These are phyloP conservation scores for Erebia epiphron DNA, from an alignment of 2,888 invertebrate species.

Conservation along the genomic window DNA sequence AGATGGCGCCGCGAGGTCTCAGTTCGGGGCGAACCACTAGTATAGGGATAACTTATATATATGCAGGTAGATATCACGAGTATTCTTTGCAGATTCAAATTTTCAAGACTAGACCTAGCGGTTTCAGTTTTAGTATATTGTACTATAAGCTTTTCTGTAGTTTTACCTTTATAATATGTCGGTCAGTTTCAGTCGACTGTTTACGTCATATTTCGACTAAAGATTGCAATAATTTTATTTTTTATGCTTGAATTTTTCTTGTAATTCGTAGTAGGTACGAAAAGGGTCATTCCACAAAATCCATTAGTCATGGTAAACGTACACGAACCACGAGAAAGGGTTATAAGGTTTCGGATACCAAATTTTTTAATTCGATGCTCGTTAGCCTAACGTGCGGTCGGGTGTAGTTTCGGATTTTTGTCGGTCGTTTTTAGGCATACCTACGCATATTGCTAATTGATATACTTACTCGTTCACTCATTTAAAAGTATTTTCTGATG, in stretches of 20 bases:
- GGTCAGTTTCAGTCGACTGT: too few species aligned
- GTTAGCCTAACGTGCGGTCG: slow-evolving; percentile 50
- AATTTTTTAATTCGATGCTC: slow-evolving; percentile 64
- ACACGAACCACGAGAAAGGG: slow-evolving; percentile 46
- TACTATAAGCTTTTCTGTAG: too few species aligned
- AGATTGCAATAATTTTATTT: neutral
- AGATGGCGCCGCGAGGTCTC: too few species aligned
- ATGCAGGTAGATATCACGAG: too few species aligned
- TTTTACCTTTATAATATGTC: too few species aligned
- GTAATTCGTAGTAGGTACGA: neutral
- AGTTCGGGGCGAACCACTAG: too few species aligned
- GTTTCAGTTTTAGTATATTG: too few species aligned
- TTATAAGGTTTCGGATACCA: slow-evolving; percentile 56
- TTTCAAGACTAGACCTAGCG: too few species aligned
- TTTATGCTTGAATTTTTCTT: neutral
- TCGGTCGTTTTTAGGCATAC: slow-evolving; percentile 27
- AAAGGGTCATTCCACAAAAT: neutral
- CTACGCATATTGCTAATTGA: slow-evolving; percentile 8
- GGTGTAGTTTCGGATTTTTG: slow-evolving; percentile 39
- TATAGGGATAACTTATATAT: too few species aligned
- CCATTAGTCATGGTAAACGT: neutral
- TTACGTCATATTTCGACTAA: too few species aligned
- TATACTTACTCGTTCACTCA: slow-evolving; percentile 2
- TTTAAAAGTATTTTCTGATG: neutral
- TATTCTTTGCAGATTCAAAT: too few species aligned